These are phyloP conservation scores for Melinaea menophilus DNA, from an alignment of 2,888 invertebrate species.

Conservation along the genomic window DNA sequence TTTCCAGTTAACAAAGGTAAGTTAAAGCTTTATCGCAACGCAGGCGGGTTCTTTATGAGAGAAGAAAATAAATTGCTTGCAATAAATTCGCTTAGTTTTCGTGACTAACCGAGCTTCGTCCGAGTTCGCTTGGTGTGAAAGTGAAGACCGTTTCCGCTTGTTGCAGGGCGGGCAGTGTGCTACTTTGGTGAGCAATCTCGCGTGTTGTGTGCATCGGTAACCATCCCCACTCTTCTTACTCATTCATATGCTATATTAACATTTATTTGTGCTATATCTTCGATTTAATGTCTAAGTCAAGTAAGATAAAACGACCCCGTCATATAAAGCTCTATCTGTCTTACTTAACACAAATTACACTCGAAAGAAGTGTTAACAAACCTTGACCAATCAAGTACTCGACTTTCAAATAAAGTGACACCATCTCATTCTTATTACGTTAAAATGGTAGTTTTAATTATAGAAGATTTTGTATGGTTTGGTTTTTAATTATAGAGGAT, in stretches of 20 bases:
- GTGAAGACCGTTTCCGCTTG: slow-evolving; percentile 67
- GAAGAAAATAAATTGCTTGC: neutral
- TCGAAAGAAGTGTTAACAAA: too few relatives aligned
- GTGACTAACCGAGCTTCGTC: slow-evolving; percentile 28
- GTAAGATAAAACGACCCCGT: neutral
- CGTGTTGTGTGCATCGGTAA: slow-evolving; percentile 97
- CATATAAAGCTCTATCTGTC: neutral
- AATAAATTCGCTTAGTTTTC: slow-evolving; percentile 13
- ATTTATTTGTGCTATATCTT: slow-evolving; percentile 58
- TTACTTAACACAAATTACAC: too few relatives aligned
- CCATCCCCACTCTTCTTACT: slow-evolving; percentile 87
- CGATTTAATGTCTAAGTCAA: slow-evolving; percentile 42
- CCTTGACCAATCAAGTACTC: too few relatives aligned
- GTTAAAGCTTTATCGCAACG: slow-evolving; percentile 19
- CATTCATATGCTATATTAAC: slow-evolving; percentile 73
- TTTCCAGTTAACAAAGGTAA: slow-evolving; percentile 19
- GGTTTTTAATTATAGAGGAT: too few relatives aligned
- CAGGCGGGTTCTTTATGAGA: neutral
- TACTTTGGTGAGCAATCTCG: slow-evolving; percentile 96
- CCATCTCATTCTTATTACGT: too few relatives aligned
- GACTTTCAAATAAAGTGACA: too few relatives aligned
- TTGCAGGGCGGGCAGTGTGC: slow-evolving; percentile 94
- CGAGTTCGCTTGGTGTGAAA: slow-evolving; percentile 44
- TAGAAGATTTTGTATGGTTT: too few relatives aligned
- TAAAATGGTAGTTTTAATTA: too few relatives aligned